These are phyloP conservation scores for Triplophysa rosa DNA, from an alignment of 2,113 vertebrate genomes.

Conservation along the genomic window DNA sequence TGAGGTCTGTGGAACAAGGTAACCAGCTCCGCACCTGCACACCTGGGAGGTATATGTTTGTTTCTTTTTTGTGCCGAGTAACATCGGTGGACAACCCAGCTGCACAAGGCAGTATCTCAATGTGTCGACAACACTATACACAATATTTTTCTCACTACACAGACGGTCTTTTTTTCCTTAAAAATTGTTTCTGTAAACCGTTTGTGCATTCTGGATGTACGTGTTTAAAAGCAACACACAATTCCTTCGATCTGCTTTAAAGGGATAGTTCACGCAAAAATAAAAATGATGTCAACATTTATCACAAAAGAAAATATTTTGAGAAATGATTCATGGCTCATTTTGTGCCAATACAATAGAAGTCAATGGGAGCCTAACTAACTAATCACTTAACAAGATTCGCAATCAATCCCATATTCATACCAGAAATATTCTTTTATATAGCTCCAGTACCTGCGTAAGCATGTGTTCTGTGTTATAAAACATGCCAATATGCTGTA, in stretches of 20 bases:
- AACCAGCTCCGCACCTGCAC: slow-evolving; percentile 24
- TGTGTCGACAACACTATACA: slow-evolving; percentile 23
- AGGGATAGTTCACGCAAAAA: neutral
- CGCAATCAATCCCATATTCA: neutral
- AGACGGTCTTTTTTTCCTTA: slow-evolving; percentile 14
- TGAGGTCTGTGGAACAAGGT: neutral
- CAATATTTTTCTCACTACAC: slow-evolving; percentile 12
- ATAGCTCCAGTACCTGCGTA: neutral
- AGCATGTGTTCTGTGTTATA: slow-evolving; percentile 17
- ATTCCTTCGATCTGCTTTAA: slow-evolving; percentile 5
- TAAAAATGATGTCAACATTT: no score
- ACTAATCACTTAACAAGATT: no score
- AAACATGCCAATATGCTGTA: neutral
- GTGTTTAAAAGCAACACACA: slow-evolving; percentile 9
- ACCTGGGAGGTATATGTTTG: neutral
- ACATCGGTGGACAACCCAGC: slow-evolving; percentile 34
- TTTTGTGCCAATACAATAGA: no score
- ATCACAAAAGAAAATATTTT: no score
- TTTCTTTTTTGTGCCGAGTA: slow-evolving; percentile 31
- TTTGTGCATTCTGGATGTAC: neutral
- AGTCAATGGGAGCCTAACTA: no score
- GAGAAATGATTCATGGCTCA: no score
- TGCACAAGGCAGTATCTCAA: neutral
- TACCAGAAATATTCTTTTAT: neutral
- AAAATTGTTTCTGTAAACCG: slow-evolving; percentile 8